phyloP scores from a whole-genome alignment of 1,140 invertebrate genomes.

The Camponotus vicinus region DNA sequence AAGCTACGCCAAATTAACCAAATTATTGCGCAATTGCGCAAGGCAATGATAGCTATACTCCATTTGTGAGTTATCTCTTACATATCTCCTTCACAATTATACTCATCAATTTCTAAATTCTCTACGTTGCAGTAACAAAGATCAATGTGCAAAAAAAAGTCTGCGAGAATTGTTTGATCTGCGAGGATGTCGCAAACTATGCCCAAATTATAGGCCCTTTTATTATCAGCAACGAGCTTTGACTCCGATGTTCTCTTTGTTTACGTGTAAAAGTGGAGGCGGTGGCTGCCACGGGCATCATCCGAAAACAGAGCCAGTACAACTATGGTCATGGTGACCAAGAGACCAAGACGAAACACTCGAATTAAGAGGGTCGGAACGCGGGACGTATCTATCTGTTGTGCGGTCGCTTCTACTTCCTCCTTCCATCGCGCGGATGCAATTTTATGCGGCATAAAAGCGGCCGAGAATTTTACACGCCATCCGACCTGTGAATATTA shows the following conservation, averaged over 20 bases:
- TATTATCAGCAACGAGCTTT: conserved; percentile 71
- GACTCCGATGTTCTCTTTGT: conserved; percentile 82
- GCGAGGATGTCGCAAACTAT: not conserved
- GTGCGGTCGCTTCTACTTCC: conserved; percentile 66
- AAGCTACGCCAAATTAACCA: conserved; percentile 63
- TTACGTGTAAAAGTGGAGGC: conserved; percentile 83
- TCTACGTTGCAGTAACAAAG: not conserved
- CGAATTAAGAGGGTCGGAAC: conserved; percentile 75
- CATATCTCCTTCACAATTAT: not conserved
- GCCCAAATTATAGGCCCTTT: conserved; percentile 55
- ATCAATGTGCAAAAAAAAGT: not conserved
- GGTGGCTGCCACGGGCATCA: conserved; percentile 85
- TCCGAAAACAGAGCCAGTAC: conserved; percentile 84
- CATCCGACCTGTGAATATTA: conserved; percentile 37
- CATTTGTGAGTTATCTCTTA: not conserved
- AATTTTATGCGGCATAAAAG: conserved; percentile 68
- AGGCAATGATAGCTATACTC: not conserved
- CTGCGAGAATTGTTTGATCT: not conserved
- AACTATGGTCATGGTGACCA: conserved; percentile 77
- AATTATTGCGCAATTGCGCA: conserved; percentile 11
- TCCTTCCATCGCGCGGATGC: conserved; percentile 66
- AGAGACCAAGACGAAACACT: conserved; percentile 78
- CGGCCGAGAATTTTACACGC: conserved; percentile 58
- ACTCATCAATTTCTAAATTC: conserved; percentile 1
- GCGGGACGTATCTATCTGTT: conserved; percentile 61